Base-by-base conservation (phyloP, 1,140 invertebrate species). In the Oncopodura yosiiana region DNA sequence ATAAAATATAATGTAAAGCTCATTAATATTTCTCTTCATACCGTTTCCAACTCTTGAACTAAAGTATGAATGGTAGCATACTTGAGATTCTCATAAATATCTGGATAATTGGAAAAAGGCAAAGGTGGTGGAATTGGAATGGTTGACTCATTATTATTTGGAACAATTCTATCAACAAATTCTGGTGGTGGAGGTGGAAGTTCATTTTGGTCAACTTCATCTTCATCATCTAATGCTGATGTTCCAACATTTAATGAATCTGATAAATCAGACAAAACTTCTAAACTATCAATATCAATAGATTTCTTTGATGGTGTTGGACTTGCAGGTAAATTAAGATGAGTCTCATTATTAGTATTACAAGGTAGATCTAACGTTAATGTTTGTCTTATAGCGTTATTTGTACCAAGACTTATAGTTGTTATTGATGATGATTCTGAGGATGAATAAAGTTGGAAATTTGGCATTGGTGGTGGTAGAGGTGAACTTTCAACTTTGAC, bases 11-110 rank as follows among this genome's bases (percentile, higher is more conserved):
- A 41, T 41, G 5, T 41, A 41, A 41, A 8, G 18, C 12, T 19
- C 38, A n/a, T 41, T 14, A 41, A 3, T 9, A 38, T 19, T 49
- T 37, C 3, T 46, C n/a, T 30, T 26, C 39, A n/a, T 44, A 60
- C 58, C 19, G 45, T 50, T 51, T 55, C 51, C 21, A 43, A 46
- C 24, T 57, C 55, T 48, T 52, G 49, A 11, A 61, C 45, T 14
- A 61, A 16, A 0, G 49, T 61, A 24, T 49, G 39, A 3, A 55
- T 39, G 21, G 50, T 61, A 12, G 55, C 60, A 34, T 53, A 61
- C 18, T 61, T 57, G 24, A 61, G 21, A 32, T 56, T 54, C 27
- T 56, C 48, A 32, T 56, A 61, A 29, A 61, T 44, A 11, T 11
- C 48, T 6, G 3, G 6, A 46, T 41, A 8, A 5, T 41, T 11